Evolutionary conservation across 1,140 invertebrate species (phyloP).

Genomic region (Plodia interpunctella): DNA sequence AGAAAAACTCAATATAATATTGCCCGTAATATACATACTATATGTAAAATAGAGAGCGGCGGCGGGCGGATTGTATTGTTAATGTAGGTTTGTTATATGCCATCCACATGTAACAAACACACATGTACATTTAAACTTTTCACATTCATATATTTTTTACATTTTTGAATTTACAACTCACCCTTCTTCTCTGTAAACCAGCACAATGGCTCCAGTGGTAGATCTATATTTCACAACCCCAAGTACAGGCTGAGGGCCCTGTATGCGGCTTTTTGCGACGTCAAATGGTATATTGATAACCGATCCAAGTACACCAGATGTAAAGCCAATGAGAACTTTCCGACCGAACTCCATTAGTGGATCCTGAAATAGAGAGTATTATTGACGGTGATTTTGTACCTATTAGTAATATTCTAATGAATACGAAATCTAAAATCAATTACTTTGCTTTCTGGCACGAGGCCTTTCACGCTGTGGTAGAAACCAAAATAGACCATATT

Average conservation of each 20-base stretch:
- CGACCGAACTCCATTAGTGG: conserved; percentile 81
- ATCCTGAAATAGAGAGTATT: conserved; percentile 78
- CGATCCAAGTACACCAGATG: conserved; percentile 89
- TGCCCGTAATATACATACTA: no score
- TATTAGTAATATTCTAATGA: neutral
- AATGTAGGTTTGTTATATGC: no score
- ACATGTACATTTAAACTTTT: no score
- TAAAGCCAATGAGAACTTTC: conserved; percentile 89
- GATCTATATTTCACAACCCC: conserved; percentile 86
- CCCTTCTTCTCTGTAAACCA: conserved; percentile 93
- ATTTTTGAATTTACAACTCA: conserved; percentile 59
- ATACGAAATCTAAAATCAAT: conserved; percentile 10
- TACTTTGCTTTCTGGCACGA: conserved; percentile 83
- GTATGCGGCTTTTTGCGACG: conserved; percentile 96
- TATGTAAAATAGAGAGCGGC: no score
- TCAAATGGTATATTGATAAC: conserved; percentile 96
- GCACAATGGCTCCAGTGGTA: conserved; percentile 84
- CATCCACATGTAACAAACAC: no score
- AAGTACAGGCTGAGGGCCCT: conserved; percentile 89
- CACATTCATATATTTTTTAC: neutral
- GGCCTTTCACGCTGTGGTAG: conserved; percentile 92
- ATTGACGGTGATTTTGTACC: neutral
- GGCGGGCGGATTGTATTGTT: no score
- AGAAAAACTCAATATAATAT: no score
- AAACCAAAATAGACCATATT: conserved; percentile 97